Conservation (phyloP, 2,888 invertebrate genomes). For the Eucriotettix oculatus region DNA sequence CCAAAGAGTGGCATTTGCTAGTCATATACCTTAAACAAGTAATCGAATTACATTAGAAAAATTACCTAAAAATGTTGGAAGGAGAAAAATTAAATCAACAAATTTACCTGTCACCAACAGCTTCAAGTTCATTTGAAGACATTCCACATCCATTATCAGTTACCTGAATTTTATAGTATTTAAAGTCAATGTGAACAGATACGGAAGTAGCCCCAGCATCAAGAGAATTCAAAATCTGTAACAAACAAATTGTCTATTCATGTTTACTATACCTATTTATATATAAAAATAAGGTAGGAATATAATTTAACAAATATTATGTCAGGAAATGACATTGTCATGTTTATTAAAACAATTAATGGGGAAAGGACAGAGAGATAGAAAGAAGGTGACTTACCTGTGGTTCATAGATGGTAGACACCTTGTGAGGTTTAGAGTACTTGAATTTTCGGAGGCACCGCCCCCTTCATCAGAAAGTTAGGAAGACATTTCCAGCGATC, state of each 20-base stretch:
- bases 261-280: neutral
- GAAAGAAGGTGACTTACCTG: too few relatives aligned
- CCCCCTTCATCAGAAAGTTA: too few relatives aligned
- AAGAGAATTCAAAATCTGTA: slow-evolving; percentile 48
- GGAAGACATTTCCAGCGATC: too few relatives aligned
- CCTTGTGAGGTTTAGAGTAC: too few relatives aligned
- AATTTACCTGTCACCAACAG: slow-evolving; percentile 35
- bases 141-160: slow-evolving; percentile 64
- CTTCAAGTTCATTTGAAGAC: slow-evolving; percentile 31
- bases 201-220: slow-evolving; percentile 53
- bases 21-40: slow-evolving; percentile 34
- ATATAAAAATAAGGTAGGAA: too few relatives aligned
- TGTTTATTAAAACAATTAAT: too few relatives aligned
- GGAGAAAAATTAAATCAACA: neutral
- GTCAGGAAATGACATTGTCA: too few relatives aligned
- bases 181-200: slow-evolving; percentile 46
- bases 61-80: neutral
- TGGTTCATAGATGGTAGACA: too few relatives aligned
- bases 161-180: slow-evolving; percentile 46
- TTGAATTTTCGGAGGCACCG: too few relatives aligned
- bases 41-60: neutral
- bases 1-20: slow-evolving; percentile 40
- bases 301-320: too few relatives aligned
- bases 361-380: too few relatives aligned
- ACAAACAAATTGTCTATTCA: slow-evolving; percentile 7